Evolutionary conservation across 2,113 vertebrate species (phyloP).

Genomic region (Peromyscus polionotus): DNA sequence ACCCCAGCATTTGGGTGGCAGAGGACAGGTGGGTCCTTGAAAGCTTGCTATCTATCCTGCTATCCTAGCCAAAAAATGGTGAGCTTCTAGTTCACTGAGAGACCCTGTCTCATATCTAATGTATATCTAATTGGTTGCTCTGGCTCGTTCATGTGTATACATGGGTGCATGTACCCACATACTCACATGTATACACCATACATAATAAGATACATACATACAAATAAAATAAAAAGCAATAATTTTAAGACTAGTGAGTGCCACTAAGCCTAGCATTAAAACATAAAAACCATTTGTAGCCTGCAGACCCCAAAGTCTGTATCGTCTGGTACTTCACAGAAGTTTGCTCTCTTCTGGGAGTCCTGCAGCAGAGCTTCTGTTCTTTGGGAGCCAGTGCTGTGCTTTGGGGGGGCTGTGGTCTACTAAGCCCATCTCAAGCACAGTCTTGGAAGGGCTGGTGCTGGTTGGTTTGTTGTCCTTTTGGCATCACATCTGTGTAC

Average conservation of each 20-base stretch:
- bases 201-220: background rate
- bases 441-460: background rate
- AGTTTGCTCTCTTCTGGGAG: background rate
- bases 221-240: background rate
- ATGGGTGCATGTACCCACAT: background rate
- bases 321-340: background rate
- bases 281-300: background rate
- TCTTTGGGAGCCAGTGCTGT: background rate
- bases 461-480: background rate
- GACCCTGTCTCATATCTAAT: background rate
- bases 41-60: background rate
- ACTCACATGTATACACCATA: background rate
- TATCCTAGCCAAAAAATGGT: background rate
- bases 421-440: background rate
- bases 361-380: background rate
- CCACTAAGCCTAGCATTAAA: background rate
- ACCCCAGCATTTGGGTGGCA: background rate
- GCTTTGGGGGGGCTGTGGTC: background rate
- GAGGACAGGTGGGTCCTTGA: background rate
- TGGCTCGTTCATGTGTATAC: background rate
- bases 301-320: background rate
- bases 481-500: background rate
- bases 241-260: background rate
- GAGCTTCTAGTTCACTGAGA: background rate
- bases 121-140: background rate